Percentiles rank a stretch among this genome's conserved stretches.
phyloP scores from a whole-genome alignment of 2,113 vertebrate genomes.

The Spea multiplicata region DNA sequence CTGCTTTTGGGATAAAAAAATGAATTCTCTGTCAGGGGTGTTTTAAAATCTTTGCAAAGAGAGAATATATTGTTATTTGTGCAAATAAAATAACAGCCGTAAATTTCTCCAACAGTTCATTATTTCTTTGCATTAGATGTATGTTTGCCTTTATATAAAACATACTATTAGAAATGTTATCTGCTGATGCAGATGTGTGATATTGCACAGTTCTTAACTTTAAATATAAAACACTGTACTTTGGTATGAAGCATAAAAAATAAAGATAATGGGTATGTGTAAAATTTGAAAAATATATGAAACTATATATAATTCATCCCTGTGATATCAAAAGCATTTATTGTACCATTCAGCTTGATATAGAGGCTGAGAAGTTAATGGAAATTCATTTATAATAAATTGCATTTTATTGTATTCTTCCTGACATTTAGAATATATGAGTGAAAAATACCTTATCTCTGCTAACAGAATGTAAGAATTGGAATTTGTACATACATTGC shows the following conservation, averaged over 20 bases:
- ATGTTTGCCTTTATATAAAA: not conserved
- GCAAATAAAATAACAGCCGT: not conserved
- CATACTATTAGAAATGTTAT: conserved; percentile 8
- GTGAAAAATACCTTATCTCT: conserved; percentile 34
- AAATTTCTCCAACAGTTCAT: not conserved
- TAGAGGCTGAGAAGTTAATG: conserved; percentile 34
- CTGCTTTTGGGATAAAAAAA: not conserved
- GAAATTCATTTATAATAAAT: conserved; percentile 43
- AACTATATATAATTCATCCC: conserved; percentile 13
- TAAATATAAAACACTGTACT: conserved; percentile 17
- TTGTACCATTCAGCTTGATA: conserved; percentile 25
- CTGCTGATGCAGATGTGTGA: conserved; percentile 12
- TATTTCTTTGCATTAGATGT: not conserved
- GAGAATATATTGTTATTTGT: not conserved
- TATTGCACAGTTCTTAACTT: not conserved
- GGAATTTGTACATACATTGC: conserved; percentile 12
- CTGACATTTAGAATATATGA: conserved; percentile 39
- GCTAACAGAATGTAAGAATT: conserved; percentile 2
- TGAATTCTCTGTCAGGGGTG: not conserved
- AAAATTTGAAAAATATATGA: conserved; percentile 7
- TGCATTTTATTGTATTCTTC: conserved; percentile 33
- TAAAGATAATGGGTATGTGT: conserved; percentile 11
- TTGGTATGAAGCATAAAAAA: not conserved
- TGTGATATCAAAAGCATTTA: conserved; percentile 22
- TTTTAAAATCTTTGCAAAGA: not conserved